Evolutionary conservation across 2,888 invertebrate genomes (phyloP).

Genomic region (Dolichomitus sp.): DNA sequence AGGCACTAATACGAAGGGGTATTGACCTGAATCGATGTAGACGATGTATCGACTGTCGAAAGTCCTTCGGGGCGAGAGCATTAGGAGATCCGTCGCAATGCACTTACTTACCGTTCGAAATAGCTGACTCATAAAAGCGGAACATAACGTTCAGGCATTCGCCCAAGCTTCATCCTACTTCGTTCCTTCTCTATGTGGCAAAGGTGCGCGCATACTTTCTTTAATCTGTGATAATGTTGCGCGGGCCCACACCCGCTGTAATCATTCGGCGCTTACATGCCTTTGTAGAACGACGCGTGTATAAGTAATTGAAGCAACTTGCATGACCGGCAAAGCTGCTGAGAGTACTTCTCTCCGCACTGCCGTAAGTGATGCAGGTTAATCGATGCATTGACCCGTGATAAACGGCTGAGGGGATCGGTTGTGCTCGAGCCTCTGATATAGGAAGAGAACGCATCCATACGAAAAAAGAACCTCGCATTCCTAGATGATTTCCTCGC

Average conservation of each 20-base stretch:
- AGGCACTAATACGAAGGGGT: slow-evolving; percentile 31
- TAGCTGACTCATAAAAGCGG: slow-evolving; percentile 59
- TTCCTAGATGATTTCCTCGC: slow-evolving; percentile 66
- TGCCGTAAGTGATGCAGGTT: slow-evolving; percentile 79
- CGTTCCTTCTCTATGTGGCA: not conserved
- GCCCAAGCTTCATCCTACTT: slow-evolving; percentile 15
- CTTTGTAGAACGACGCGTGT: slow-evolving; percentile 51
- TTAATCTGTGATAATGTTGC: slow-evolving; percentile 49
- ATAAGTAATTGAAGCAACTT: slow-evolving; percentile 75
- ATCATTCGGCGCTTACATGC: slow-evolving; percentile 39
- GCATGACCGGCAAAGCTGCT: slow-evolving; percentile 72
- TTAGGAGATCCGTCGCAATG: slow-evolving; percentile 22
- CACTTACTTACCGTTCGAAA: slow-evolving; percentile 54
- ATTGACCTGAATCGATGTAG: slow-evolving; percentile 1
- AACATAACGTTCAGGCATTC: slow-evolving; percentile 21
- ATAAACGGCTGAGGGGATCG: slow-evolving; percentile 74
- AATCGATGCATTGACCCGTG: slow-evolving; percentile 83
- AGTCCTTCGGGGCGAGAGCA: slow-evolving; percentile 1
- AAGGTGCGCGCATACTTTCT: slow-evolving; percentile 35
- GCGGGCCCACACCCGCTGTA: slow-evolving; percentile 26
- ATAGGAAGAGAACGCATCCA: slow-evolving; percentile 54
- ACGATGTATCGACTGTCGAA: slow-evolving; percentile 47
- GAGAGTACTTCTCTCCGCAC: slow-evolving; percentile 47
- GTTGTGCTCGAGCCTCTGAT: slow-evolving; percentile 48
- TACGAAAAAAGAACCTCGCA: slow-evolving; percentile 39